phyloP scores from a whole-genome alignment of 2,888 invertebrate species.

The Parascotia fuliginaria region DNA sequence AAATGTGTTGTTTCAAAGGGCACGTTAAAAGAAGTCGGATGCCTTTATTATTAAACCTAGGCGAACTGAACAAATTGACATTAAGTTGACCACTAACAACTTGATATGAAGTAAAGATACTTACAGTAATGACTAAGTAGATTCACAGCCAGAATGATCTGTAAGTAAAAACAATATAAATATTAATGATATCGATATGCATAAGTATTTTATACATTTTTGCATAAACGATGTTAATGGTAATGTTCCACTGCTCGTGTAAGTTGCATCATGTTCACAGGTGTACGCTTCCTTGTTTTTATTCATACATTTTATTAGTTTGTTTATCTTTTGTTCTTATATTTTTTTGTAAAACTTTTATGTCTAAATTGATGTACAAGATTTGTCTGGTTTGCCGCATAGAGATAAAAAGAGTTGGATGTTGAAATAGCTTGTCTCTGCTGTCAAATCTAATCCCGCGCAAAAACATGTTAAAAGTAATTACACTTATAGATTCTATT shows the following conservation, averaged over 20 bases:
- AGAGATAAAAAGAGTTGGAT: no score
- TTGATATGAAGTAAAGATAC: slow-evolving; percentile 25
- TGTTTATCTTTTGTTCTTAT: not conserved
- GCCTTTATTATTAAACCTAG: no score
- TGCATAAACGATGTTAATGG: slow-evolving; percentile 32
- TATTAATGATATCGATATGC: slow-evolving; percentile 28
- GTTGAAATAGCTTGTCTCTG: no score
- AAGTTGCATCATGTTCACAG: slow-evolving; percentile 5
- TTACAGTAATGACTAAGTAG: slow-evolving; percentile 49
- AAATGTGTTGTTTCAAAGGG: no score
- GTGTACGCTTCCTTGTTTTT: not conserved
- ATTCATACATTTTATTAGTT: not conserved
- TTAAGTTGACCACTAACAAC: no score
- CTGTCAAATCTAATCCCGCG: no score
- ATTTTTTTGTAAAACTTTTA: not conserved
- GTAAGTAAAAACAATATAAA: slow-evolving; percentile 44
- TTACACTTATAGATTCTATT: no score
- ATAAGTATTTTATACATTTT: slow-evolving; percentile 14
- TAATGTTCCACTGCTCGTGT: slow-evolving; percentile 22
- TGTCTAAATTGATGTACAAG: not conserved
- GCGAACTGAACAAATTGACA: no score
- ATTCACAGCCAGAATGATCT: slow-evolving; percentile 44
- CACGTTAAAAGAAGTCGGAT: no score
- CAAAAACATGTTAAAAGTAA: no score
- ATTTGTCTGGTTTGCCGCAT: no score